These are phyloP conservation scores for Bicyclus anynana DNA, from an alignment of 1,140 invertebrate species.

Conservation along the genomic window DNA sequence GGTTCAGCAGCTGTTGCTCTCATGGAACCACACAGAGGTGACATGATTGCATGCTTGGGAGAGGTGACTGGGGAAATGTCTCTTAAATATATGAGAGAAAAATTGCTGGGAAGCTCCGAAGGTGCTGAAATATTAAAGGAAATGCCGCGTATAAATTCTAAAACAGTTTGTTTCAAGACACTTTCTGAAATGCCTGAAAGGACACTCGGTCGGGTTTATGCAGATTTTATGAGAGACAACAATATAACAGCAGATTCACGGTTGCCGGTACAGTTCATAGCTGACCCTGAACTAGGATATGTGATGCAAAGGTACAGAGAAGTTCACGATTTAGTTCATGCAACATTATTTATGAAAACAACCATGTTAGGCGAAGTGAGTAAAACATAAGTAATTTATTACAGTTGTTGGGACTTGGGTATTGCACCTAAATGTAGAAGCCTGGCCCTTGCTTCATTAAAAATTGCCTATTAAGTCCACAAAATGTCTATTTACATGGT, in stretches of 20 bases:
- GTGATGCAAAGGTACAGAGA: slow-evolving; percentile 98
- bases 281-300: slow-evolving; percentile 94
- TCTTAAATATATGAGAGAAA: slow-evolving; percentile 81
- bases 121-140: slow-evolving; percentile 86
- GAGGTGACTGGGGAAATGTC: slow-evolving; percentile 90
- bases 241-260: slow-evolving; percentile 96
- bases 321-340: slow-evolving; percentile 96
- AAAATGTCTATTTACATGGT: too few relatives aligned
- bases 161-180: slow-evolving; percentile 86
- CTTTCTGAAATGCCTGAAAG: slow-evolving; percentile 85
- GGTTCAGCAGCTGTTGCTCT: slow-evolving; percentile 89
- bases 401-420: too few relatives aligned
- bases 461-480: too few relatives aligned
- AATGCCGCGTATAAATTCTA: slow-evolving; percentile 91
- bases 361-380: slow-evolving; percentile 91
- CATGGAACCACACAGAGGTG: slow-evolving; percentile 86
- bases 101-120: slow-evolving; percentile 83
- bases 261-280: slow-evolving; percentile 92
- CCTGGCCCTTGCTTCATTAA: too few relatives aligned
- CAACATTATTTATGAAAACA: slow-evolving; percentile 94
- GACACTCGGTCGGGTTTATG: slow-evolving; percentile 91
- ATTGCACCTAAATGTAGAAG: too few relatives aligned
- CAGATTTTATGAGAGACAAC: slow-evolving; percentile 88
- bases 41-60: slow-evolving; percentile 96
- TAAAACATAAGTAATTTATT: not conserved